phyloP scores from a whole-genome alignment of 2,113 vertebrate genomes.

The Saguinus midas region DNA sequence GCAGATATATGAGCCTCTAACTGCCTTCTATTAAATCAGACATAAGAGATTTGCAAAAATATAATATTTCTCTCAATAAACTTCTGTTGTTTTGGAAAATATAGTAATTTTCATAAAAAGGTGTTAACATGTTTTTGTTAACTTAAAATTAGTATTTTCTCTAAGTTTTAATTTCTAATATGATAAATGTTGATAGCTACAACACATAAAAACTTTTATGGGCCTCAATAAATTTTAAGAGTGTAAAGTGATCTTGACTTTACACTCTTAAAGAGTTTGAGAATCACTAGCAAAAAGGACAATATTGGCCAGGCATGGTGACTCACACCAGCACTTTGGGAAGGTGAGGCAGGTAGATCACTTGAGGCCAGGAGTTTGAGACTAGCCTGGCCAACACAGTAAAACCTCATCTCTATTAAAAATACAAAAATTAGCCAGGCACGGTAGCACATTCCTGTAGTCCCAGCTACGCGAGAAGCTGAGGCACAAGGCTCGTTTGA shows the following conservation, averaged over 20 bases:
- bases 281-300: not conserved
- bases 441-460: no score
- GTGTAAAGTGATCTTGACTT: not conserved
- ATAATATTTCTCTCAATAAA: not conserved
- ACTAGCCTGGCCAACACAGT: no score
- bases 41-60: not conserved
- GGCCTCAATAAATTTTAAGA: not conserved
- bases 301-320: no score
- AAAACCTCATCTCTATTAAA: no score
- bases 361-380: no score
- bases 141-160: not conserved
- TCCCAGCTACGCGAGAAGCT: no score
- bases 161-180: conserved; percentile 20
- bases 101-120: not conserved
- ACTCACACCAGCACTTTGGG: no score
- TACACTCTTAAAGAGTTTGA: not conserved
- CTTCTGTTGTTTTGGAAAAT: not conserved
- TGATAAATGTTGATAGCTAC: not conserved
- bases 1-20: not conserved
- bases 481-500: no score
- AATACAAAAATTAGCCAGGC: no score
- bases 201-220: not conserved
- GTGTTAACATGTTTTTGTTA: not conserved
- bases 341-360: no score
- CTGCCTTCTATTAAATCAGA: not conserved